Percentiles rank a stretch among this genome's conserved stretches.
These are phyloP conservation scores for Pocota personata DNA, from an alignment of 2,888 invertebrate species.

Conservation along the genomic window DNA sequence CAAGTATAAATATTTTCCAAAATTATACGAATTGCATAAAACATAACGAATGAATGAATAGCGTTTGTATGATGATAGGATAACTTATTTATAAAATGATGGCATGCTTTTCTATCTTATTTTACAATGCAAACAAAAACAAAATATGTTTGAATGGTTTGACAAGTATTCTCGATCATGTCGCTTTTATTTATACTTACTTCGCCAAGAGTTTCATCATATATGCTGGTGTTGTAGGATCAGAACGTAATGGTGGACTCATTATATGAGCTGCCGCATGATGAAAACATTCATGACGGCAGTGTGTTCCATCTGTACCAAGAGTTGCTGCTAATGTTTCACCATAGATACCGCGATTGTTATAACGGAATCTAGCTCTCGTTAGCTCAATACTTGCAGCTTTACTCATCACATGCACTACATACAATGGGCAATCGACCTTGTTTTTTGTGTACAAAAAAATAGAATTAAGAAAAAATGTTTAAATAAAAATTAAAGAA, in stretches of 20 bases:
- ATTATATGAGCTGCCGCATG: conserved; percentile 98
- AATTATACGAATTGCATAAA: too few relatives aligned
- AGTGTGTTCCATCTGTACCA: conserved; percentile 88
- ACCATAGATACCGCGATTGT: conserved; percentile 90
- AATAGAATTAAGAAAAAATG: conserved; percentile 46
- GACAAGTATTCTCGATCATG: conserved; percentile 1
- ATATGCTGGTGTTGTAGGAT: conserved; percentile 92
- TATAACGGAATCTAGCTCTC: conserved; percentile 85
- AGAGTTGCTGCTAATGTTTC: conserved; percentile 94
- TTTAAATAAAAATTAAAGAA: too few relatives aligned
- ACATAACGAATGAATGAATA: not conserved
- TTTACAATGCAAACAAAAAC: conserved; percentile 19
- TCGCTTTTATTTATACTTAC: conserved; percentile 86
- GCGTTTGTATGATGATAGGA: too few relatives aligned
- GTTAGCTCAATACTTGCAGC: conserved; percentile 92
- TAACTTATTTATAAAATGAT: too few relatives aligned
- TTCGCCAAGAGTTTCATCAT: conserved; percentile 93
- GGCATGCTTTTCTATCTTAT: conserved; percentile 8
- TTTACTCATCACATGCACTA: conserved; percentile 99
- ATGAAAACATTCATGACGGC: conserved; percentile 93
- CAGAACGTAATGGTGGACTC: conserved; percentile 97
- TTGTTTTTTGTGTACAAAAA: conserved; percentile 64
- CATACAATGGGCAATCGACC: conserved; percentile 89
- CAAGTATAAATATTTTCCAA: too few relatives aligned
- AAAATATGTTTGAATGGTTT: not conserved